Conservation (phyloP, 1,140 invertebrate species). For the Lasioglossum albipes region DNA sequence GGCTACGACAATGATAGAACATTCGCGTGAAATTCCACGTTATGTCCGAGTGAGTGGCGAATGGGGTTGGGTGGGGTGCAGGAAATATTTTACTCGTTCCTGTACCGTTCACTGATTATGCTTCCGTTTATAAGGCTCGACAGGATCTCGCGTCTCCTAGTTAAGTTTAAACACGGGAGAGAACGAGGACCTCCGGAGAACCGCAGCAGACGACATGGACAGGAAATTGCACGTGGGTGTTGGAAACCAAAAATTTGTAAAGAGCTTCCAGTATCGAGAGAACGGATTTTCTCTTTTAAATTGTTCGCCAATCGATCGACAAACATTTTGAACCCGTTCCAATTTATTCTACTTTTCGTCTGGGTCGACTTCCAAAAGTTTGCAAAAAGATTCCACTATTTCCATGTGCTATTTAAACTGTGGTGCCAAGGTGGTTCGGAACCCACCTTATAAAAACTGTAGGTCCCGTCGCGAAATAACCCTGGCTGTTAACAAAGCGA, state of each 20-base stretch:
- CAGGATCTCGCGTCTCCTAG: slow-evolving; percentile 52
- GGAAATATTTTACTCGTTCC: slow-evolving; percentile 45
- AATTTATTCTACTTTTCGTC: no score
- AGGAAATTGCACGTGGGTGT: slow-evolving; percentile 54
- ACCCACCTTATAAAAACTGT: no score
- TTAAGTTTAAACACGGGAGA: background rate
- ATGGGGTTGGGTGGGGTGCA: slow-evolving; percentile 40
- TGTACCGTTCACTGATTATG: slow-evolving; percentile 63
- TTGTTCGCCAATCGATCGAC: no score
- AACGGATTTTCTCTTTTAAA: no score
- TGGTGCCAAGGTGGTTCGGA: no score
- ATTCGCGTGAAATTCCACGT: slow-evolving; percentile 30
- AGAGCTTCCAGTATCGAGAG: no score
- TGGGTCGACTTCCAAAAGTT: no score
- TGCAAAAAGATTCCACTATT: no score
- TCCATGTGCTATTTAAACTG: no score
- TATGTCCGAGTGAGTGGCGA: slow-evolving; percentile 52
- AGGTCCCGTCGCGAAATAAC: no score
- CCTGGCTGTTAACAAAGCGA: no score
- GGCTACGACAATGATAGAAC: slow-evolving; percentile 28
- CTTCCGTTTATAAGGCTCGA: slow-evolving; percentile 67
- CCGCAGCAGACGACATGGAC: slow-evolving; percentile 24
- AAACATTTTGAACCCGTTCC: no score
- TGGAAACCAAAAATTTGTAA: background rate
- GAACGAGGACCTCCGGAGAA: background rate